Conservation (phyloP, 2,113 vertebrate species). For the Gymnocephalus cernua region DNA sequence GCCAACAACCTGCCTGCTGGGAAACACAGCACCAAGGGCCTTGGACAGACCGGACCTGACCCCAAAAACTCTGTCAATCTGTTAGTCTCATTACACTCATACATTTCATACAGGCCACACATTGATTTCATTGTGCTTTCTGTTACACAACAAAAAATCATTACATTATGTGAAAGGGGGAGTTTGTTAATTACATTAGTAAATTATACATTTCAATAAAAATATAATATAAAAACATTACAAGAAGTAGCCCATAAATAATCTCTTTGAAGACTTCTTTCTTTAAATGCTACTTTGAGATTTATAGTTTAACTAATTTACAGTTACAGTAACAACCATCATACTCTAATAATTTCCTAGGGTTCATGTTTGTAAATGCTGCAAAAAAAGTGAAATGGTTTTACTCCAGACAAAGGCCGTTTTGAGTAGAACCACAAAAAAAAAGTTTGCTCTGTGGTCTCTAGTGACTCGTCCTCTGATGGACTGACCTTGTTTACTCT, state of each 20-base stretch:
- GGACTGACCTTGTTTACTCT: neutral
- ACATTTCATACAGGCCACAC: slow-evolving; percentile 19
- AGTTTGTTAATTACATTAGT: neutral
- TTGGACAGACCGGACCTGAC: slow-evolving; percentile 89
- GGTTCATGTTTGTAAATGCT: neutral
- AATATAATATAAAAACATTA: neutral
- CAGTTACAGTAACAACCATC: neutral
- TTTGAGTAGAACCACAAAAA: neutral
- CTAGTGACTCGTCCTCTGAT: slow-evolving; percentile 19
- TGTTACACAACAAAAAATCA: slow-evolving; percentile 15
- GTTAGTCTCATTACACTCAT: slow-evolving; percentile 80
- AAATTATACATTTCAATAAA: neutral
- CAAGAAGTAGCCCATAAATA: neutral
- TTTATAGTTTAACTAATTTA: neutral
- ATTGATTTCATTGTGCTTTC: neutral
- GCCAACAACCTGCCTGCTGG: slow-evolving; percentile 84
- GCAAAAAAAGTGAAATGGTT: neutral
- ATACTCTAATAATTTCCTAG: neutral
- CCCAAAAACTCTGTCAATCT: slow-evolving; percentile 78
- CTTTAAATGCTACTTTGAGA: neutral
- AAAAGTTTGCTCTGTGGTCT: neutral
- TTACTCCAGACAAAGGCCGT: neutral
- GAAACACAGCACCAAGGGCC: slow-evolving; percentile 91
- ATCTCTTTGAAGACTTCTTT: neutral
- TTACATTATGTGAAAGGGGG: neutral